Base-by-base conservation (phyloP, 2,888 invertebrate species). In the Erpobdella octoculata region DNA sequence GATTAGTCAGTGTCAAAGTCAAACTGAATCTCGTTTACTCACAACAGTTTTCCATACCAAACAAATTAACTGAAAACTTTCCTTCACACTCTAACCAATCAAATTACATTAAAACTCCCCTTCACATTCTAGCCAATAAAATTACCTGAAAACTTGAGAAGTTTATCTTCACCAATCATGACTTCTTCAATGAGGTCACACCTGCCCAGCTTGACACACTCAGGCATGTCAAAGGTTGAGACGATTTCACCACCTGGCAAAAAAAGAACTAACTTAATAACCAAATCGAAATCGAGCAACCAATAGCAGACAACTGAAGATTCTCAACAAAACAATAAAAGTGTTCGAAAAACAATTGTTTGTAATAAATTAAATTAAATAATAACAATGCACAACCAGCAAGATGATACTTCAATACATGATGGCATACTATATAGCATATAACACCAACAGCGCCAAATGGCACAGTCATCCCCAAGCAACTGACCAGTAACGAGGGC, bases 101-200 rank as follows among this genome's bases (percentile, higher is more conserved):
- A 41, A 41, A n/a, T n/a, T n/a, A n/a, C n/a, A n/a, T n/a, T n/a
- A n/a, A n/a, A n/a, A n/a, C n/a, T n/a, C 8, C 28, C 9, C 53
- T 28, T n/a, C 9, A 53, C 28, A 21, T 8, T 5, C 18, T 41
- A 12, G 18, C 18, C 9, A 41, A 41, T 41, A 68, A 33, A 58
- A 62, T 71, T 78, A 83, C 83, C 96, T 59, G 92, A 91, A 86
- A 99, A 97, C 76, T 93, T 90, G 77, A 98, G 86, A 65, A 98
- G 86, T 71, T 90, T 90, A 80, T 98, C 98, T 83, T 98, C 98
- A 35, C 98, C 98, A 79, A 99, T 93, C 89, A 97, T 91, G n/a
- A 93, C 89, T 87, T 96, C 93, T 83, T 98, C 96, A 80, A 98
- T 97, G 37, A 94, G 82, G 79, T 92, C 90, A 85, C 98, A 99